Conservation (phyloP, 2,888 invertebrate species). For the Nebria brevicollis region DNA sequence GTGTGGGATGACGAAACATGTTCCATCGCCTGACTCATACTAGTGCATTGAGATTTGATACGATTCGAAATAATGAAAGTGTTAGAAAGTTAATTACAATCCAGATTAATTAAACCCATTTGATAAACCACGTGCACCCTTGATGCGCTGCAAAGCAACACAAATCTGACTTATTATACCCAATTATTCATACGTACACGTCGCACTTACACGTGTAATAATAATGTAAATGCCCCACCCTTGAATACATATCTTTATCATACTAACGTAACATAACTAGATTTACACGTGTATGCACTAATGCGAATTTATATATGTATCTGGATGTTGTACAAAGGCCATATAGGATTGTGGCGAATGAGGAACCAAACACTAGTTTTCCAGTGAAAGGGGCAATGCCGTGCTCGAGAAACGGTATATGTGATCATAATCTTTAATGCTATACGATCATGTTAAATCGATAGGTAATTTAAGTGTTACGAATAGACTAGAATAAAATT, state of each 20-base stretch:
- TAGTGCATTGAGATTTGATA: not conserved
- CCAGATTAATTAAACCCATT: not conserved
- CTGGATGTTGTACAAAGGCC: not conserved
- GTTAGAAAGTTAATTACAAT: not conserved
- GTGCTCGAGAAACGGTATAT: slow-evolving; percentile 1
- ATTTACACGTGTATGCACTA: not conserved
- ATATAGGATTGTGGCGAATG: not conserved
- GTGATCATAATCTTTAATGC: not conserved
- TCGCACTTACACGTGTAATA: not conserved
- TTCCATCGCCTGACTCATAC: too few relatives aligned
- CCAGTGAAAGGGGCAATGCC: not conserved
- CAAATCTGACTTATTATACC: not conserved
- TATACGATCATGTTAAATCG: not conserved
- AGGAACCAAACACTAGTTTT: not conserved
- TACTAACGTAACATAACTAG: not conserved
- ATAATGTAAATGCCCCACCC: not conserved
- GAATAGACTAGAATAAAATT: not conserved
- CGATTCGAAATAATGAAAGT: not conserved
- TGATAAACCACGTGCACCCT: not conserved
- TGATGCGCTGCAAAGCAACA: not conserved
- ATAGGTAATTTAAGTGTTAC: not conserved
- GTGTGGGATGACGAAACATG: too few relatives aligned
- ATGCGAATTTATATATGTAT: not conserved
- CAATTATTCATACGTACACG: not conserved
- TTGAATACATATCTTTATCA: not conserved